phyloP scores from a whole-genome alignment of 2,113 vertebrate species.

The Indicator maculatus region DNA sequence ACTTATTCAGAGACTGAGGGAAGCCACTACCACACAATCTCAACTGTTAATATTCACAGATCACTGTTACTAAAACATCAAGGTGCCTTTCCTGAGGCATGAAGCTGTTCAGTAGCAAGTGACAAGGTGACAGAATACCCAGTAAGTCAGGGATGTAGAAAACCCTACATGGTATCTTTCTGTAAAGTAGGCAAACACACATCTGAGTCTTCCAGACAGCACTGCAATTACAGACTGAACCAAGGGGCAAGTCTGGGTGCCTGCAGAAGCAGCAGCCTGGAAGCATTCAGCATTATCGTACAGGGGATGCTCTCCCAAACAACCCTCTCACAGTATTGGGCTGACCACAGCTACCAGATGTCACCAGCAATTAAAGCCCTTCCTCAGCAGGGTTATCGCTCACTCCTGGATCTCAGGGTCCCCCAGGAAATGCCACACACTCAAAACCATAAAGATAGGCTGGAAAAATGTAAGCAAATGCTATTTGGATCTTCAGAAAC shows the following conservation, averaged over 20 bases:
- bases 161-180: background rate
- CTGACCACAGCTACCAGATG: background rate
- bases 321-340: fast-evolving
- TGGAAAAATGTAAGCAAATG: conserved; percentile 27
- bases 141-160: background rate
- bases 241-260: background rate
- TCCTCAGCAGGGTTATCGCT: background rate
- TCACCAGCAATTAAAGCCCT: background rate
- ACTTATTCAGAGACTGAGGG: background rate
- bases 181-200: background rate
- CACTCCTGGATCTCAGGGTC: background rate
- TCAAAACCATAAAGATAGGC: conserved; percentile 21
- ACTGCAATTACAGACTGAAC: background rate
- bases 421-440: background rate
- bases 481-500: conserved; percentile 42
- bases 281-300: fast-evolving
- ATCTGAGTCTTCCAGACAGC: background rate
- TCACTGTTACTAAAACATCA: fast-evolving
- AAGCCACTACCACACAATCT: background rate
- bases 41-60: background rate
- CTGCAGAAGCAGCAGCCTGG: background rate
- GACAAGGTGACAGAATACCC: background rate
- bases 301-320: background rate
- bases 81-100: background rate
- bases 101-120: background rate